Evolutionary conservation across 2,888 invertebrate species (phyloP), one percentile per base, ranked within the genome.

Genomic region (Drepana falcataria): DNA sequence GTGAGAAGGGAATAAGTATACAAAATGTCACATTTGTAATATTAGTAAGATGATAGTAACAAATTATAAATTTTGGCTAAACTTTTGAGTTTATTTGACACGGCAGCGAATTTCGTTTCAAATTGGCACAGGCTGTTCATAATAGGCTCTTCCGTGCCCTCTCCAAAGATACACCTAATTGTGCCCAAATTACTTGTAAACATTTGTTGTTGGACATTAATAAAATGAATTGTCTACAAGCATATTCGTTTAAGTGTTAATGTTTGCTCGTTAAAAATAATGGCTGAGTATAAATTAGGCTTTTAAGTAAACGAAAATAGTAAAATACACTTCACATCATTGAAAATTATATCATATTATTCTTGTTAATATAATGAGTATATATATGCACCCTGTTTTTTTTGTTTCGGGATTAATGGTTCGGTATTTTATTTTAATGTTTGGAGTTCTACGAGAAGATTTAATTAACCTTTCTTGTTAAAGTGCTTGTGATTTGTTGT

Each of bases 11-110:
- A 21, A 21, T 21, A 21, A 21, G 21, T 21, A 21, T 21, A 21
- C 21, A 21, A 21, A 21, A 21, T 21, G 21, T 21, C 21, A 21
- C 21, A 21, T 21, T 21, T 21, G 21, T 21, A 21, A 21, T 21
- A 21, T 21, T 21, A 21, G 21, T 21, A 21, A 21, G 21, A 21
- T 21, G 21, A 21, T 21, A 21, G 21, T 21, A 21, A 21, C 21
- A 21, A 21, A 21, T 21, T 21, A 21, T 21, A 21, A 21, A 21
- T 21, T 0, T 21, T 21, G 21, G 21, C 21, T 21, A 21, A 21
- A 21, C 21, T 21, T 74, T 71, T 54, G 56, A 53, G 55, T 58
- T 59, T 52, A 61, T 59, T 53, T 52, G 53, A 48, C 35, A 53
- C 52, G 52, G 55, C 60, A 60, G 55, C 57, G 56, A 55, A 58